Percentiles rank a stretch among this genome's conserved stretches.
phyloP scores from a whole-genome alignment of 2,888 invertebrate genomes.

The Coelopa pilipes region DNA sequence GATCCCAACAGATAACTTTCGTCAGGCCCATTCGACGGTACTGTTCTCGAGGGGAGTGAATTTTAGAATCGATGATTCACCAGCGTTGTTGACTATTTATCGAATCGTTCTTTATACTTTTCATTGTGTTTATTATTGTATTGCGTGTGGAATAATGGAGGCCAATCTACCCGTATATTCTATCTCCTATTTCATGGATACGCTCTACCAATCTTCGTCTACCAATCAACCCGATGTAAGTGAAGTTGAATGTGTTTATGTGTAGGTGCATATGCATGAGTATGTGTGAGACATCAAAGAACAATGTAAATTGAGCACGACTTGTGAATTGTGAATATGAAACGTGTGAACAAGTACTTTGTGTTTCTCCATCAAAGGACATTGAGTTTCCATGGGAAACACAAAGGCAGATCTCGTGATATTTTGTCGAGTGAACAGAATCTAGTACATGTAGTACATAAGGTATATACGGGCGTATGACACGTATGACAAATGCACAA shows the following conservation, averaged over 20 bases:
- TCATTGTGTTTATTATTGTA: background rate
- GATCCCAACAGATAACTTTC: constrained; percentile 39
- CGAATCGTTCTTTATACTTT: constrained; percentile 19
- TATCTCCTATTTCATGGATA: constrained; percentile 58
- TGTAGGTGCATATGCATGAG: too few relatives aligned
- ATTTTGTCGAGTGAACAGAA: too few relatives aligned
- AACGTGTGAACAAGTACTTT: too few relatives aligned
- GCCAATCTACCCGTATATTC: constrained; percentile 54
- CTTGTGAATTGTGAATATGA: too few relatives aligned
- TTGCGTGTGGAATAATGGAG: constrained; percentile 46
- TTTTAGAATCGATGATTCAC: background rate
- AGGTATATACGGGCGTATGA: too few relatives aligned
- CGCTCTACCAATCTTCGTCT: constrained; percentile 44
- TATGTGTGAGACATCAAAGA: too few relatives aligned
- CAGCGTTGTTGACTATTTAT: constrained; percentile 6
- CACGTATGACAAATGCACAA: too few relatives aligned
- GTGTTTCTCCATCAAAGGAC: too few relatives aligned
- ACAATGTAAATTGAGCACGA: too few relatives aligned
- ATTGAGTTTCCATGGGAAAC: too few relatives aligned
- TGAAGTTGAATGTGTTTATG: background rate
- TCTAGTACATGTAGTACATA: too few relatives aligned
- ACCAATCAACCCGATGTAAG: constrained; percentile 30
- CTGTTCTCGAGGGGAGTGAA: constrained; percentile 19
- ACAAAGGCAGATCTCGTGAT: too few relatives aligned
- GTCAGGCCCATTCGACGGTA: constrained; percentile 36